Evolutionary conservation across 2,113 vertebrate genomes (phyloP).

Genomic region (Antigone vipio): DNA sequence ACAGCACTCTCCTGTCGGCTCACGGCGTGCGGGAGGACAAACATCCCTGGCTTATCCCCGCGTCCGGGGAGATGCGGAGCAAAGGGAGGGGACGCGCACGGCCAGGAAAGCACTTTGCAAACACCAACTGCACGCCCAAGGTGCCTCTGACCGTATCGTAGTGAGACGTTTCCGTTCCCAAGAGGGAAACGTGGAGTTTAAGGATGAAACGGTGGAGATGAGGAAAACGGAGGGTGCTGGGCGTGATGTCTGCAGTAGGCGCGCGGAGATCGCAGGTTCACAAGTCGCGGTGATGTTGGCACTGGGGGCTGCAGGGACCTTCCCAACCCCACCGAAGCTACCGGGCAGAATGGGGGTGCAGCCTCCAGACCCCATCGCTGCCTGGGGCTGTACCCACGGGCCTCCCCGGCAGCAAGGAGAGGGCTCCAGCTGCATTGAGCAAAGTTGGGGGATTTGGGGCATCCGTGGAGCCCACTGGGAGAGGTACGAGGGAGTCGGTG

Average conservation of each 20-base stretch:
- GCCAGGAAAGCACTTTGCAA: not conserved
- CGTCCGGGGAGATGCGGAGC: not conserved
- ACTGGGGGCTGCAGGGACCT: not conserved
- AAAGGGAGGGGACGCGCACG: not conserved
- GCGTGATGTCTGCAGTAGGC: fast-evolving
- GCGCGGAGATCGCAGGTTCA: not conserved
- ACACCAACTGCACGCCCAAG: fast-evolving
- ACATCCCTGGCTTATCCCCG: not conserved
- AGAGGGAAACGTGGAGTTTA: not conserved
- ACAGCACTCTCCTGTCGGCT: not conserved
- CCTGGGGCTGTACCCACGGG: fast-evolving
- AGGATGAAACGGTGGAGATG: not conserved
- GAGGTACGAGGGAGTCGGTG: fast-evolving
- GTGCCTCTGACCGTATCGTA: not conserved
- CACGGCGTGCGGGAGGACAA: fast-evolving
- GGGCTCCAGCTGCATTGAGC: not conserved
- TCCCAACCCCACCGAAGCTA: not conserved
- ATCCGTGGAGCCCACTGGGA: not conserved
- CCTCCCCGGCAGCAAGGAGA: not conserved
- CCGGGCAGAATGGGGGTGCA: fast-evolving
- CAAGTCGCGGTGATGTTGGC: fast-evolving
- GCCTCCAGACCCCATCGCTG: not conserved
- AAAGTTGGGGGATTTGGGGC: not conserved
- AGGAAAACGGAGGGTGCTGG: not conserved
- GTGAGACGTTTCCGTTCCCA: not conserved